Evolutionary conservation across 1,140 invertebrate species (phyloP).

Genomic region (Drosophila takahashii): DNA sequence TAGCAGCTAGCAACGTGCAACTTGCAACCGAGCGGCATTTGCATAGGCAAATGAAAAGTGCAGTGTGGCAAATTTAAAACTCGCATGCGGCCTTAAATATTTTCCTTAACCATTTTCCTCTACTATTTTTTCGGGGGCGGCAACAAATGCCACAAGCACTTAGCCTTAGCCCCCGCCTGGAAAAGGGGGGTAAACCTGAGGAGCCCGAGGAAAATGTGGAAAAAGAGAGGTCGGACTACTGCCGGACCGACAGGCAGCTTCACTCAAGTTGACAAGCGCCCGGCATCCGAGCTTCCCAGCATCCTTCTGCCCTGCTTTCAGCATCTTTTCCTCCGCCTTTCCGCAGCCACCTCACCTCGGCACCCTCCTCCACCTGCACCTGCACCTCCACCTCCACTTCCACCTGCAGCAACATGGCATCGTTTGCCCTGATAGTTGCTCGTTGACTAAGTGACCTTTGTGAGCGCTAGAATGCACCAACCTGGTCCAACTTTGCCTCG

Average conservation of each 20-base stretch:
- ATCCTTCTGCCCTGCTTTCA: slow-evolving; percentile 38
- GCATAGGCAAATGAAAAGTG: slow-evolving; percentile 54
- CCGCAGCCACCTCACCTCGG: not conserved
- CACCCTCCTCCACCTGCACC: slow-evolving; percentile 13
- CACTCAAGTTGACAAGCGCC: slow-evolving; percentile 70
- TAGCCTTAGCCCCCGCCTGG: slow-evolving; percentile 52
- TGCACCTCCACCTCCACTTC: slow-evolving; percentile 19
- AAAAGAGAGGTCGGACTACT: slow-evolving; percentile 9
- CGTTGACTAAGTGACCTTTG: slow-evolving; percentile 78
- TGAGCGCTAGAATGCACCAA: slow-evolving; percentile 68
- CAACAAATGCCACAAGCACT: slow-evolving; percentile 63
- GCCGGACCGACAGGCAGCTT: slow-evolving; percentile 47
- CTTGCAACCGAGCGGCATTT: slow-evolving; percentile 37
- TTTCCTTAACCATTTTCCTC: slow-evolving; percentile 15
- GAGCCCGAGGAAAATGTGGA: not conserved
- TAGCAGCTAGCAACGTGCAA: slow-evolving; percentile 17
- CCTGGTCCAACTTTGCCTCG: slow-evolving; percentile 60
- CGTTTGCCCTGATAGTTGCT: slow-evolving; percentile 67
- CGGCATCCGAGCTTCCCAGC: slow-evolving; percentile 22
- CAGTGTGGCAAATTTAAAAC: slow-evolving; percentile 51
- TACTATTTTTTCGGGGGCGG: slow-evolving; percentile 39
- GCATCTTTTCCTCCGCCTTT: slow-evolving; percentile 29
- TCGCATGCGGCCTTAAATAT: slow-evolving; percentile 42
- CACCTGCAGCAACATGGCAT: slow-evolving; percentile 35
- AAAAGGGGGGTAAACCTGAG: slow-evolving; percentile 2